These are phyloP conservation scores for Bombus ignitus DNA, from an alignment of 1,140 invertebrate species.

Conservation along the genomic window DNA sequence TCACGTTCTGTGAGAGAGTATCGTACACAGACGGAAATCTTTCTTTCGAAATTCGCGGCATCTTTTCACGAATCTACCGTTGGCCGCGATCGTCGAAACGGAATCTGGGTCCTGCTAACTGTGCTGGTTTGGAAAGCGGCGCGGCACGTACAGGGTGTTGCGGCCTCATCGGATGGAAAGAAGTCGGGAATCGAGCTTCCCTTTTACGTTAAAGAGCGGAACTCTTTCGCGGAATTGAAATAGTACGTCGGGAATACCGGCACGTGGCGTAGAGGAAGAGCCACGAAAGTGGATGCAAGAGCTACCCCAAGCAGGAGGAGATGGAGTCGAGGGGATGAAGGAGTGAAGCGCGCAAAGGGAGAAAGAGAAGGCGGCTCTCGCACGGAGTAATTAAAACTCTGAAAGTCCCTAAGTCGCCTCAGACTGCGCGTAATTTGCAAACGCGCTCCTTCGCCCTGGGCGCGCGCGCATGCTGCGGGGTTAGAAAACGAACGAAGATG, in stretches of 20 bases:
- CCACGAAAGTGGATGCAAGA: slow-evolving; percentile 30
- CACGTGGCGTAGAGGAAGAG: slow-evolving; percentile 19
- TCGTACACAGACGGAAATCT: not conserved
- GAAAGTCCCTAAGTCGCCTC: slow-evolving; percentile 70
- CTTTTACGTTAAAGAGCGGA: slow-evolving; percentile 63
- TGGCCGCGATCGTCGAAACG: slow-evolving; percentile 36
- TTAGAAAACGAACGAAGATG: slow-evolving; percentile 20
- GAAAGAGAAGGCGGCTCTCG: slow-evolving; percentile 50
- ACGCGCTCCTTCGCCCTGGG: slow-evolving; percentile 62
- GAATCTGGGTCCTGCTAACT: slow-evolving; percentile 25
- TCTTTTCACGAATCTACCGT: not conserved
- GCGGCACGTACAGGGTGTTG: not conserved
- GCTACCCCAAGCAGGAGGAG: not conserved
- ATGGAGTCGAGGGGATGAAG: not conserved
- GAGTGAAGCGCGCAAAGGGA: slow-evolving; percentile 34
- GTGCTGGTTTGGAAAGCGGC: slow-evolving; percentile 3
- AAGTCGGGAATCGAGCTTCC: slow-evolving; percentile 30
- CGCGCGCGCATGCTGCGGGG: not conserved
- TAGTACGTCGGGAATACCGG: slow-evolving; percentile 44
- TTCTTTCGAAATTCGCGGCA: not conserved
- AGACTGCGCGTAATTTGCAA: slow-evolving; percentile 74
- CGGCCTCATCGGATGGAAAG: slow-evolving; percentile 9
- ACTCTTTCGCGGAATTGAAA: slow-evolving; percentile 73
- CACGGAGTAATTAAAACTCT: slow-evolving; percentile 75
- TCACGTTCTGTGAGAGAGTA: not conserved